These are phyloP conservation scores for Acanthococcus lagerstroemiae DNA, from an alignment of 2,888 invertebrate species.

Conservation along the genomic window DNA sequence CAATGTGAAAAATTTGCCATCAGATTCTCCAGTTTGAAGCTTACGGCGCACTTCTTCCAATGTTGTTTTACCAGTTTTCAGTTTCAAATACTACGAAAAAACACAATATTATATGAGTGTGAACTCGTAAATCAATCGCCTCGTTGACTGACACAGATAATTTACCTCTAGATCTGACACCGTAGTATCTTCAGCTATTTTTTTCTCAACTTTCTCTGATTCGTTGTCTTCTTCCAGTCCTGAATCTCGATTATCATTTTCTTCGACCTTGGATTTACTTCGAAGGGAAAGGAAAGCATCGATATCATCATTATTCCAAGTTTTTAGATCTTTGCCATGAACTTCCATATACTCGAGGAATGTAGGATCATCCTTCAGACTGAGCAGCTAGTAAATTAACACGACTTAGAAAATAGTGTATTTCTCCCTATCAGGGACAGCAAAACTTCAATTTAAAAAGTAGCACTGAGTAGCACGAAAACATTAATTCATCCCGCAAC, in stretches of 20 bases:
- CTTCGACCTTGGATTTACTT: slow-evolving; percentile 37
- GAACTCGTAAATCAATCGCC: background rate
- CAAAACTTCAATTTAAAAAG: slow-evolving; percentile 42
- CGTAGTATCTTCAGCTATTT: slow-evolving; percentile 50
- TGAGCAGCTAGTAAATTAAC: too few relatives aligned
- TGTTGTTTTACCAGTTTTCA: slow-evolving; percentile 38
- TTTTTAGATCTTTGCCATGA: slow-evolving; percentile 51
- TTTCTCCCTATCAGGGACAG: too few relatives aligned
- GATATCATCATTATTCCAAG: slow-evolving; percentile 49
- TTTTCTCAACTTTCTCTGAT: slow-evolving; percentile 40
- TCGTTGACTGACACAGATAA: too few relatives aligned
- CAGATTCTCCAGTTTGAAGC: slow-evolving; percentile 8
- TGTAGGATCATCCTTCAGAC: slow-evolving; percentile 74
- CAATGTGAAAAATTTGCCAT: slow-evolving; percentile 46
- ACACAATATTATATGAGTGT: too few relatives aligned
- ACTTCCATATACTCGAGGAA: slow-evolving; percentile 82
- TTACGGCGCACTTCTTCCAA: slow-evolving; percentile 31
- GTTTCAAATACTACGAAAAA: slow-evolving; percentile 48
- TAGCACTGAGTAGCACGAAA: slow-evolving; percentile 36
- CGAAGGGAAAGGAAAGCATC: slow-evolving; percentile 34
- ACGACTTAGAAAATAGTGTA: too few relatives aligned
- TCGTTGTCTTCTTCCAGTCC: slow-evolving; percentile 43
- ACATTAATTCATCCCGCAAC: too few relatives aligned
- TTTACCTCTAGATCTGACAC: slow-evolving; percentile 66
- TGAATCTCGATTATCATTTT: slow-evolving; percentile 38